Conservation (phyloP, 2,888 invertebrate species). For the Oligia latruncula region DNA sequence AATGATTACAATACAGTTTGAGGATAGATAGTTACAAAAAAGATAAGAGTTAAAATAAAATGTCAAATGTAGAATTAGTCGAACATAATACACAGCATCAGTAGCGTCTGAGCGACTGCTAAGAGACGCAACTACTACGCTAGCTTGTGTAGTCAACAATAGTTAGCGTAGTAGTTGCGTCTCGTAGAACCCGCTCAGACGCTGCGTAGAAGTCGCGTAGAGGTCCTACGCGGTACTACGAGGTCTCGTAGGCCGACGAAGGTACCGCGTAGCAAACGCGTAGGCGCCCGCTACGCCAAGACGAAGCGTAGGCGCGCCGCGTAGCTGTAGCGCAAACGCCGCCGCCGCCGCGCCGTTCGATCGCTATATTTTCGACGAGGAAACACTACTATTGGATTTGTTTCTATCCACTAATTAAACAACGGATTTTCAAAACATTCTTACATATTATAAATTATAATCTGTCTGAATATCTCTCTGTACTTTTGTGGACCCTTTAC, state of each 20-base stretch:
- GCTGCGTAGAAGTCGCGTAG: conserved; percentile 24
- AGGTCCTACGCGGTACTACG: conserved; percentile 6
- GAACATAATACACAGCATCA: too few species aligned
- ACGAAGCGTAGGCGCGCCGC: background rate
- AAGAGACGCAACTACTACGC: too few species aligned
- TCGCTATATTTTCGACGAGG: conserved; percentile 9
- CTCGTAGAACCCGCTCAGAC: background rate
- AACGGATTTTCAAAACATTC: background rate
- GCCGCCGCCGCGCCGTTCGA: background rate
- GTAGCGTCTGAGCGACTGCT: background rate
- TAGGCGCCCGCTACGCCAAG: background rate
- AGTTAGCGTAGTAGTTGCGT: conserved; percentile 7
- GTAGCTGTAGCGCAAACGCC: conserved; percentile 23
- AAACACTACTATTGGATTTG: background rate
- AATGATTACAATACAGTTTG: too few species aligned
- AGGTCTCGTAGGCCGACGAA: conserved; percentile 13
- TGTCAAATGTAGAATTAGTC: background rate
- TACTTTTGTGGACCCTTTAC: background rate
- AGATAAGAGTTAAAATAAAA: too few species aligned
- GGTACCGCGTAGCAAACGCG: too few species aligned
- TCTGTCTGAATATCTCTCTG: too few species aligned
- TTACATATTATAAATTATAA: background rate
- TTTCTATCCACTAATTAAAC: background rate
- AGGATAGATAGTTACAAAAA: too few species aligned
- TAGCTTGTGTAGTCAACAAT: too few species aligned